Conservation (phyloP, 2,888 invertebrate genomes). For the Scaptodrosophila latifasciaeformis region DNA sequence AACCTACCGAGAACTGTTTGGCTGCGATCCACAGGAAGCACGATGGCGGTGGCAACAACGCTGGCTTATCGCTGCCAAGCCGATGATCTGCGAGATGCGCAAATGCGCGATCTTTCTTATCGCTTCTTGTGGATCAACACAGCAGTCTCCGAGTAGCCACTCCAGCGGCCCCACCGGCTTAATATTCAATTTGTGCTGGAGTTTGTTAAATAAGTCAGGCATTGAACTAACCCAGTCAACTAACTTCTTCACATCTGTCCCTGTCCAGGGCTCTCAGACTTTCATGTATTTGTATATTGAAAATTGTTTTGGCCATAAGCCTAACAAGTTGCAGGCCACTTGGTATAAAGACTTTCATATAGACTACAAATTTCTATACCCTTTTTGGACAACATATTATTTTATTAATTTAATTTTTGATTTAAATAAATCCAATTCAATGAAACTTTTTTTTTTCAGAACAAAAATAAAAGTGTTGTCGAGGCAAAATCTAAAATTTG, state of each 20-base stretch:
- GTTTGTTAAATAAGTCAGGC: constrained; percentile 47
- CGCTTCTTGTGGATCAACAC: constrained; percentile 30
- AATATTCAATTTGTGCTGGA: constrained; percentile 62
- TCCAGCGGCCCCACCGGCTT: constrained; percentile 27
- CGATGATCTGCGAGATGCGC: background rate
- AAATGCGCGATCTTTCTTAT: constrained; percentile 43
- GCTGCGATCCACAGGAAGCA: constrained; percentile 48
- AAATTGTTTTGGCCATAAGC: constrained; percentile 39
- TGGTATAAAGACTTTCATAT: too few relatives aligned
- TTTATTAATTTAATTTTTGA: too few relatives aligned
- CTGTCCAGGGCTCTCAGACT: background rate
- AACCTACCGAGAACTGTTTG: constrained; percentile 17
- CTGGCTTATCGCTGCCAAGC: constrained; percentile 38
- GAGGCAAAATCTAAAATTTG: too few relatives aligned
- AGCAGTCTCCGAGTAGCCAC: background rate
- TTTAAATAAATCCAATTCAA: too few relatives aligned
- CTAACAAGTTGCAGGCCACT: too few relatives aligned
- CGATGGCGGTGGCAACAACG: constrained; percentile 11
- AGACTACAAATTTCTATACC: too few relatives aligned
- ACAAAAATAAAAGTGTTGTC: too few relatives aligned
- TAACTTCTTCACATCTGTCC: too few relatives aligned
- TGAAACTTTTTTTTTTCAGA: too few relatives aligned
- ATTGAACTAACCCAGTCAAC: constrained; percentile 1
- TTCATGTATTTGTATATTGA: constrained; percentile 57
- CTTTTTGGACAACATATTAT: too few relatives aligned